Percentiles rank a stretch among this genome's conserved stretches.
These are phyloP conservation scores for Hirtodrosophila cameraria DNA, from an alignment of 2,888 invertebrate genomes.

Conservation along the genomic window DNA sequence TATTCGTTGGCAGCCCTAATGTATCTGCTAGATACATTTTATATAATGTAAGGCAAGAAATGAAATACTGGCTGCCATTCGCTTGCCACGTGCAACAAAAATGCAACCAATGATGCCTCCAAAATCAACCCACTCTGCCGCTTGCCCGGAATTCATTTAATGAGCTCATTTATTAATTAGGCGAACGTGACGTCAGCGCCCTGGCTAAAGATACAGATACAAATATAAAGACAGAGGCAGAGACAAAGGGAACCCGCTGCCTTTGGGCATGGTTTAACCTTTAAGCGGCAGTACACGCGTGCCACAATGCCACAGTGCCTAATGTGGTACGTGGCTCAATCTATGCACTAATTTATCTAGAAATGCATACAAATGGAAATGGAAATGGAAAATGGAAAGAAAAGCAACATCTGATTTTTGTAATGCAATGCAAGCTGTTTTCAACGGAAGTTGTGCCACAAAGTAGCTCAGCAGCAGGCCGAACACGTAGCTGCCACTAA, in stretches of 20 bases:
- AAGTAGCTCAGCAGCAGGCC: constrained; percentile 44
- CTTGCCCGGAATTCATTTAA: constrained; percentile 36
- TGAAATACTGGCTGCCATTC: background rate
- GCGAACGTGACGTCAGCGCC: constrained; percentile 62
- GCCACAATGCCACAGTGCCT: constrained; percentile 36
- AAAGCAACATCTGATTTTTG: constrained; percentile 31
- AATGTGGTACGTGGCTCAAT: constrained; percentile 50
- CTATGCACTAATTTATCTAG: constrained; percentile 35
- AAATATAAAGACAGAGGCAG: background rate
- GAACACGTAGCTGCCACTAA: constrained; percentile 33
- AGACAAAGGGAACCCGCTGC: constrained; percentile 7
- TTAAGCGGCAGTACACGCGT: constrained; percentile 37
- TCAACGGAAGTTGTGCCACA: constrained; percentile 52
- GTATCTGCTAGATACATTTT: constrained; percentile 48
- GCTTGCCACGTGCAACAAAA: constrained; percentile 16
- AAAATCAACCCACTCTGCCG: constrained; percentile 2
- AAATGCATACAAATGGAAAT: background rate
- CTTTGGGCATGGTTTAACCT: constrained; percentile 1
- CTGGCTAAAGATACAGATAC: constrained; percentile 12
- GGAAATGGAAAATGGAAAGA: constrained; percentile 6
- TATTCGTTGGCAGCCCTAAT: constrained; percentile 42
- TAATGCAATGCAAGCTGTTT: constrained; percentile 44
- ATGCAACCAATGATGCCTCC: background rate
- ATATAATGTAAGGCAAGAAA: background rate
- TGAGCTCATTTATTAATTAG: constrained; percentile 73